Evolutionary conservation across 2,888 invertebrate species (phyloP), one percentile per base, ranked within the genome.

Genomic region (Anthophora plumipes): DNA sequence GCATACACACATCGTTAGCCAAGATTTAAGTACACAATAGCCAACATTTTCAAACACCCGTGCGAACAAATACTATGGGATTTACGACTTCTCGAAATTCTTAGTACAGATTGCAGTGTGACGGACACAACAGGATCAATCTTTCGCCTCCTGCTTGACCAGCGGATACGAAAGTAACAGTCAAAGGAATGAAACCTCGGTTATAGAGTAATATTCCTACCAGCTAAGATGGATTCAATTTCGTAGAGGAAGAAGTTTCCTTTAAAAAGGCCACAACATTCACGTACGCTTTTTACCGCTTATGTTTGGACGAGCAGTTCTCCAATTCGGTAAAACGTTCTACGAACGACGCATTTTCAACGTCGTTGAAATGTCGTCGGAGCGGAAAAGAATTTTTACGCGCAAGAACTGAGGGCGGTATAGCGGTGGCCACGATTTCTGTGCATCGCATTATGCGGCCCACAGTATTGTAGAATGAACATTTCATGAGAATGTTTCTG

Each of bases 291-390:
- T 63, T 67, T 67, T 25, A 59, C 64, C 41, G 64, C 25, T 80
- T 67, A 64, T 59, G 55, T 64, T 60, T 43, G 64, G 63, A 54
- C 54, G 75, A 69, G 52, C 74, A 55, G 64, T 77, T 70, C 74
- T 63, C 50, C 82, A 54, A 81, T 77, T 74, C 77, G 70, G 74
- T 80, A 74, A 81, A 81, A 50, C 67, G 81, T 67, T 57, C 68
- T 57, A 37, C 60, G 73, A 66, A 41, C 43, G 77, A 67, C 73
- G 81, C 77, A 73, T 73, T 73, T 80, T 70, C 69, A 50, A 66
- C 73, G 66, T 70, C 25, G 77, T 67, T 73, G 69, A 72, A 81
- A 81, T 74, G 73, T 70, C 55, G 46, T n/a, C 52, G 37, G 39
- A 43, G 73, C 61, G 52, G 73, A 63, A 77, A 74, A 81, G 82